These are phyloP conservation scores for Opisthograptis luteolata DNA, from an alignment of 2,888 invertebrate genomes.

Conservation along the genomic window DNA sequence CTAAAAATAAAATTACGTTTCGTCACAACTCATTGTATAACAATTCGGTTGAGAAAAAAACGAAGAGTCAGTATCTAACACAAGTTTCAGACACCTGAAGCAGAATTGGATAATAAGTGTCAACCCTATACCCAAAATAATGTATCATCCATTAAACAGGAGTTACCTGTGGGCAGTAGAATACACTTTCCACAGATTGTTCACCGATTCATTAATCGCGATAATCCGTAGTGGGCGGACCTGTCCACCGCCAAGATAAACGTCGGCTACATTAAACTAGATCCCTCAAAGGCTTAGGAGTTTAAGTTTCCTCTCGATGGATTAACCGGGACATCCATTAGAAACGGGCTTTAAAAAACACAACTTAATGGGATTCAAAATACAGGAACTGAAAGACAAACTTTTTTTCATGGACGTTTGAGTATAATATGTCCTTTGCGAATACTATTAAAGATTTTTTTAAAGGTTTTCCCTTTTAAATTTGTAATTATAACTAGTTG, in stretches of 20 bases:
- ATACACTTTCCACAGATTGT: slow-evolving; percentile 21
- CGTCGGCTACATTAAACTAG: slow-evolving; percentile 40
- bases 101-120: too few relatives aligned
- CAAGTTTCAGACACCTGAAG: too few relatives aligned
- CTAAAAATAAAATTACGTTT: too few relatives aligned
- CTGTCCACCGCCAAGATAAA: slow-evolving; percentile 40
- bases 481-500: too few relatives aligned
- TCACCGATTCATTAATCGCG: slow-evolving; percentile 42
- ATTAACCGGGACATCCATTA: slow-evolving; percentile 39
- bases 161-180: slow-evolving; percentile 6
- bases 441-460: neutral
- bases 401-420: slow-evolving; percentile 6
- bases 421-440: neutral
- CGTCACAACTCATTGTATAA: too few relatives aligned
- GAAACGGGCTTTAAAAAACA: slow-evolving; percentile 28
- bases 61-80: too few relatives aligned
- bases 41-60: too few relatives aligned
- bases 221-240: slow-evolving; percentile 40
- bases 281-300: slow-evolving; percentile 37
- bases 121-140: slow-evolving; percentile 16
- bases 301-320: slow-evolving; percentile 42
- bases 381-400: slow-evolving; percentile 9
- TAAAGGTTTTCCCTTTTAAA: too few relatives aligned
- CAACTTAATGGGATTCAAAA: slow-evolving; percentile 20
- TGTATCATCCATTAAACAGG: slow-evolving; percentile 26